These are phyloP conservation scores for Xanthia icteritia DNA, from an alignment of 2,888 invertebrate genomes.

Conservation along the genomic window DNA sequence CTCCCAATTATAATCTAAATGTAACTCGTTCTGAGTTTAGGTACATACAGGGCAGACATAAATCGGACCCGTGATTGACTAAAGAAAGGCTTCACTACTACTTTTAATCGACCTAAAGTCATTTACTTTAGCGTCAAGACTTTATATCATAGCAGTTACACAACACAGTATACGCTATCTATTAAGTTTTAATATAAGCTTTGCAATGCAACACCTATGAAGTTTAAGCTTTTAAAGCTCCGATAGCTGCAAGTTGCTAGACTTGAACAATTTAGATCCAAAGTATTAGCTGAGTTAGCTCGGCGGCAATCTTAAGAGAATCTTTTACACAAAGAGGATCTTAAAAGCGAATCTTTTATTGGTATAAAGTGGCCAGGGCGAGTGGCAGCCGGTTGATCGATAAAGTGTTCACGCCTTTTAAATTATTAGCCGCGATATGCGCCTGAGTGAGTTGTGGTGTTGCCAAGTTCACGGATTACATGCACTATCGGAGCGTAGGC, in stretches of 20 bases:
- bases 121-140: background rate
- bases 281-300: constrained; percentile 28
- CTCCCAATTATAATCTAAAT: constrained; percentile 39
- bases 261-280: constrained; percentile 51
- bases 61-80: background rate
- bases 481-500: constrained; percentile 56
- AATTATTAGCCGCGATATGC: constrained; percentile 66
- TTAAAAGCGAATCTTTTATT: constrained; percentile 60
- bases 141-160: background rate
- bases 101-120: background rate
- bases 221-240: constrained; percentile 1
- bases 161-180: background rate
- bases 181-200: background rate
- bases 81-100: background rate
- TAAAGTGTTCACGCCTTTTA: constrained; percentile 65
- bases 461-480: constrained; percentile 58
- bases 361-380: constrained; percentile 52
- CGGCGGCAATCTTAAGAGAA: constrained; percentile 53
- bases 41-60: background rate
- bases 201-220: background rate
- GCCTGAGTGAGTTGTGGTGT: constrained; percentile 64
- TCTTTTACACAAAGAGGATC: constrained; percentile 57
- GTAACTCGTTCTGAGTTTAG: background rate
- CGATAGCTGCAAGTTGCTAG: constrained; percentile 24
- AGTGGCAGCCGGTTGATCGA: constrained; percentile 59